Base-by-base conservation (phyloP, 1,140 invertebrate species). In the Doryteuthis pealeii region DNA sequence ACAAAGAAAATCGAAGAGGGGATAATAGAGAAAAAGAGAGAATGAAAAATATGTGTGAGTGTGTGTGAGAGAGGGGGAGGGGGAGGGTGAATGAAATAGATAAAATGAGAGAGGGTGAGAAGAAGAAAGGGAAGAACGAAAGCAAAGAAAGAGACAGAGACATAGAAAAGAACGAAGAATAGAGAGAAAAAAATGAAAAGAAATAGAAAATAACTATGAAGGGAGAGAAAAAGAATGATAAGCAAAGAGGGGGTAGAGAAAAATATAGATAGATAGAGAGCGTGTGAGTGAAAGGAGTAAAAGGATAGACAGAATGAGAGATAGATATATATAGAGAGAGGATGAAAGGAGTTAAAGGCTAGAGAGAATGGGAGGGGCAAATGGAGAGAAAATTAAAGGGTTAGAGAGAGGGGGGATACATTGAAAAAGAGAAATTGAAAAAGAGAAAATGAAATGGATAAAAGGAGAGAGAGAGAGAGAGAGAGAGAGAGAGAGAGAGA, bases 371-470 rank as follows among this genome's bases (percentile, higher is more conserved):
- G 70, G 65, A 22, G 75, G 62, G 67, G 32, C 65, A 45, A 71
- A 32, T 45, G 22, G 49, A 30, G n/a, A 18, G 62, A 15, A 28
- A 26, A 65, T 28, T 14, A 5, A 30, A 10, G 15, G 22, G 5
- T 10, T n/a, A 49, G 71, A 67, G 70, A 12, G 31, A 58, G n/a
- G 30, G 68, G 32, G 33, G 28, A 67, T 5, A 26, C 54, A 54
- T 32, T 6, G 15, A 35, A 1, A 45, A 43, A 6, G 45, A 70
- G 31, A 75, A 83, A 82, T 30, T 80, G 26, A 31, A 33, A 30
- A 28, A 45, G 32, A 30, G 40, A 68, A 22, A 68, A 40, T n/a
- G 33, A 31, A 30, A 62, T 18, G 22, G 70, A 67, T 4, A 65
- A 12, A 58, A 5, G 40, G 33, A 35, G 18, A 30, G 62, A 54